phyloP scores from a whole-genome alignment of 2,888 invertebrate genomes.

The Pterostichus niger region DNA sequence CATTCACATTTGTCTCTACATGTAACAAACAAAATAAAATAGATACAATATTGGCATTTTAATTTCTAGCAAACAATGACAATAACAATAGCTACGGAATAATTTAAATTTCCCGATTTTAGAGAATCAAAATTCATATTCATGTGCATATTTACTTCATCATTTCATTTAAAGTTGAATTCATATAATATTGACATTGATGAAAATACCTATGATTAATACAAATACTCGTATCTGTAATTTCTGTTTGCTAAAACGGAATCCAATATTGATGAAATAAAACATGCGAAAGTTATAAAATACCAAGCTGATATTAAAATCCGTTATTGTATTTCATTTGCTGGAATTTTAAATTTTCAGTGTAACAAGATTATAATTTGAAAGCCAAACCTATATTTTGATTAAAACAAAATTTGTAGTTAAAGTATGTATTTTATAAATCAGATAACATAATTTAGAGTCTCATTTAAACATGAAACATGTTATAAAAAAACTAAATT shows the following conservation, averaged over 20 bases:
- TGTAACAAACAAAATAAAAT: too few relatives aligned
- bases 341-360: not conserved
- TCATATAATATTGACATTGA: not conserved
- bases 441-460: conserved; percentile 27
- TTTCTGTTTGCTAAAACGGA: conserved; percentile 21
- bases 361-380: not conserved
- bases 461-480: conserved; percentile 3
- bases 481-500: conserved; percentile 27
- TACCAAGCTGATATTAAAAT: not conserved
- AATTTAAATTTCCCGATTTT: too few relatives aligned
- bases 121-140: too few relatives aligned
- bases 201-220: not conserved
- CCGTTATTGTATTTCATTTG: not conserved
- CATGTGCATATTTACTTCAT: too few relatives aligned
- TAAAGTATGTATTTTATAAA: conserved; percentile 24
- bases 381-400: not conserved
- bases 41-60: too few relatives aligned
- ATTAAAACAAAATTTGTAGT: not conserved
- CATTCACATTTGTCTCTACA: too few relatives aligned
- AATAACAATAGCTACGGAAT: too few relatives aligned
- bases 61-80: too few relatives aligned
- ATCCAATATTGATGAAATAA: conserved; percentile 19
- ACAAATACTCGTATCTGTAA: conserved; percentile 17
- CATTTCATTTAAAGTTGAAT: too few relatives aligned
- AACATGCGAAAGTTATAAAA: conserved; percentile 4